Evolutionary conservation across 2,113 vertebrate genomes (phyloP), one percentile per base, ranked within the genome.

Genomic region (Polyodon spathula): DNA sequence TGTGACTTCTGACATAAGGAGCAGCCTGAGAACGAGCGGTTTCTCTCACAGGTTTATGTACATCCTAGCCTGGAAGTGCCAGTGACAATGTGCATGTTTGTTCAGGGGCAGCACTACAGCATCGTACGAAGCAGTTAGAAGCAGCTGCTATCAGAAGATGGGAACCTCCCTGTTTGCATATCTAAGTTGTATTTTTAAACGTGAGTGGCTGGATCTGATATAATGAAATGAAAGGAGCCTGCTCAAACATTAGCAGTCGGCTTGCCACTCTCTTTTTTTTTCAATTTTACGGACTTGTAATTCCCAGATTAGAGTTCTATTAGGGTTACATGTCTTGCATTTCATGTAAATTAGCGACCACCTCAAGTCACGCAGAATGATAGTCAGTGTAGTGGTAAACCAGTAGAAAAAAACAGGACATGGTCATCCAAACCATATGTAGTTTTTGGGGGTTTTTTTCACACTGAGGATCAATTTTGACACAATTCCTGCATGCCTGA

Each of bases 401-500:
- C 67, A n/a, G 64, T 64, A 71, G 74, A n/a, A 56, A 66, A 61
- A 64, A 70, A 66, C 69, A 65, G 64, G 67, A 78, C 68, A 71
- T 59, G 64, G 68, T 69, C 65, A 61, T 50, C 46, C 7, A 50
- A 5, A 50, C 46, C 11, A 5, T 50, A 50, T n/a, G n/a, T n/a
- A n/a, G n/a, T n/a, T n/a, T n/a, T n/a, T n/a, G n/a, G 10, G 11
- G 10, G 11, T 50, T 10, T 4, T 50, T 50, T 50, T 50, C 46
- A 72, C 71, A 66, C 68, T 46, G 54, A 58, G 71, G 70, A 75
- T 76, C 80, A 68, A 72, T 79, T 76, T 73, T 71, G 76, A 78
- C 78, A 74, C 73, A 68, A 54, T 72, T 56, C 51, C 66, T 51
- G 12, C 68, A 59, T 59, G 68, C 64, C 71, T 78, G 75, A 78